Conservation (phyloP, 2,113 vertebrate species). For the Strix aluco region DNA sequence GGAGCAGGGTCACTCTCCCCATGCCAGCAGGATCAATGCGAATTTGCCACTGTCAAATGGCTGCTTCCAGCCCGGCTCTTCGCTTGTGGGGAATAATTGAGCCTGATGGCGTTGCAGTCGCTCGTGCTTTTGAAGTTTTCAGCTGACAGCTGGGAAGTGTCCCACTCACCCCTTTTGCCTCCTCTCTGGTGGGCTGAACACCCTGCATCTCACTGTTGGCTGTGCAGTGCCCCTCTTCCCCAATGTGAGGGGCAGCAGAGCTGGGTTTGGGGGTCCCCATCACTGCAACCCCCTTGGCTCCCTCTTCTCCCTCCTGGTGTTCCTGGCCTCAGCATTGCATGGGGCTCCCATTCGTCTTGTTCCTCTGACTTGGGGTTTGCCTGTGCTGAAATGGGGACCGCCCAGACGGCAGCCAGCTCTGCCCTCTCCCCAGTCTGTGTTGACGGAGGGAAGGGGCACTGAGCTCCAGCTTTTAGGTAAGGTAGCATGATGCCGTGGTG, state of each 20-base stretch:
- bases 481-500: accelerated
- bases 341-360: neutral
- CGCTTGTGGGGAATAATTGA: neutral
- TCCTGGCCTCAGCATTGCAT: neutral
- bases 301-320: neutral
- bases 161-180: neutral
- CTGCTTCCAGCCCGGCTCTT: neutral
- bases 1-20: neutral
- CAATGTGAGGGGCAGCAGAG: neutral
- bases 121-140: neutral
- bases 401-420: neutral
- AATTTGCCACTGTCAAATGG: neutral
- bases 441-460: neutral
- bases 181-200: accelerated
- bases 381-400: neutral
- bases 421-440: accelerated
- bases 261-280: neutral
- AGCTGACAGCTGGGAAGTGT: neutral
- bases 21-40: neutral
- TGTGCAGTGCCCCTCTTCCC: neutral
- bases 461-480: neutral
- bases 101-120: accelerated
- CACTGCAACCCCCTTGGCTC: neutral
- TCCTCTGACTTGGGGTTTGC: neutral
- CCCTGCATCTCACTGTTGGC: neutral